Base-by-base conservation (phyloP, 2,113 vertebrate species). In the Agelaius phoeniceus region DNA sequence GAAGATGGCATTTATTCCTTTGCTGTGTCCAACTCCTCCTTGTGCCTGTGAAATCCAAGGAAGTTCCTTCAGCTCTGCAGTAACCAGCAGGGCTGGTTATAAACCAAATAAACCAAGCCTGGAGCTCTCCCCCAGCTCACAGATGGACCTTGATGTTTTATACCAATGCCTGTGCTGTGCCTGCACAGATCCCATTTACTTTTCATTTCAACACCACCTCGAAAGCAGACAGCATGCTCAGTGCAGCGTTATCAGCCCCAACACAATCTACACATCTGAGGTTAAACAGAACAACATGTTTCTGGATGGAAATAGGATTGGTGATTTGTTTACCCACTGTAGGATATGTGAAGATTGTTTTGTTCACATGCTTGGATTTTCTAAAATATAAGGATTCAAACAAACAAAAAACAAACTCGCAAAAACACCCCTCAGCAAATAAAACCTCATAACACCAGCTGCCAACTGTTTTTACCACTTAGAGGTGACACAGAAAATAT, bases 31-130 rank as follows among this genome's bases (percentile, higher is more conserved):
- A 63, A 13, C 27, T 43, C 2, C 13, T 58, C n/a, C 44, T 48
- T 28, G 6, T 59, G 76, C 11, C 90, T 57, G 12, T 51, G 68
- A 57, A 84, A 77, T 31, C 18, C 62, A 33, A 67, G 65, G 2
- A 37, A n/a, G 33, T 7, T 4, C 26, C 15, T 44, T 15, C n/a
- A 41, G 24, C 27, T 77, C 65, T 87, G 35, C 30, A 69, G 15
- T 11, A 37, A 13, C 21, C 68, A 67, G 30, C 51, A 48, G 7
- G 24, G 17, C 15, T 43, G 51, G 51, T 17, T 30, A 54, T 30
- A 54, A 18, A 30, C 52, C 0, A 0, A 65, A 54, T 30, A 54
- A 18, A 30, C 52, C 0, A 0, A 65, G 46, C 31, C 20, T 54
- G n/a, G 6, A 74, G 57, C 24, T 74, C 27, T 69, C 41, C n/a